Percentiles rank a stretch among this genome's conserved stretches.
Evolutionary conservation across 1,140 invertebrate species (phyloP).

Genomic region (Drosophila pallidifrons): DNA sequence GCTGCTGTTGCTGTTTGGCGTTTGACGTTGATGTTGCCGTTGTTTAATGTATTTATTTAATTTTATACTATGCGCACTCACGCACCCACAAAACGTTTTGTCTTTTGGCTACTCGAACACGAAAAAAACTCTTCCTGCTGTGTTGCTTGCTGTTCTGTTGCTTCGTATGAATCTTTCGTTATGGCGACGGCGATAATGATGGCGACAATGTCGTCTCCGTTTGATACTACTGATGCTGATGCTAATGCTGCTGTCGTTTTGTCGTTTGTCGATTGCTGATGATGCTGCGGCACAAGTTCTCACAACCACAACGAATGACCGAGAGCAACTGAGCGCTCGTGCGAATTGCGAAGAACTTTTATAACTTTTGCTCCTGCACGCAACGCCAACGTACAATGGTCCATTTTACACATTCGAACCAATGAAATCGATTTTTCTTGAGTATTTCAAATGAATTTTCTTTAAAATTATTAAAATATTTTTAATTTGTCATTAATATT

Average conservation of each 20-base stretch:
- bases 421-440: background rate
- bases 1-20: constrained; percentile 29
- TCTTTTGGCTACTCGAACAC: constrained; percentile 50
- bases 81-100: constrained; percentile 66
- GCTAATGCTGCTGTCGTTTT: constrained; percentile 7
- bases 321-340: constrained; percentile 81
- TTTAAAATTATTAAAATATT: background rate
- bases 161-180: constrained; percentile 38
- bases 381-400: constrained; percentile 44
- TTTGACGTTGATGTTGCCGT: constrained; percentile 42
- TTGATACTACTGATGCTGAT: constrained; percentile 16
- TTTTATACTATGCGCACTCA: constrained; percentile 82
- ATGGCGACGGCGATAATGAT: constrained; percentile 51
- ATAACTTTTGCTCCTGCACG: constrained; percentile 63
- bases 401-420: background rate
- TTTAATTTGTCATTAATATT: too few species aligned
- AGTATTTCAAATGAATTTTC: too few species aligned
- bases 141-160: constrained; percentile 50
- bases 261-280: constrained; percentile 41
- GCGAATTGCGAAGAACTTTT: constrained; percentile 76
- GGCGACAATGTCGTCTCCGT: constrained; percentile 55
- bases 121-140: constrained; percentile 70
- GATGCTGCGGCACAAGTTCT: constrained; percentile 60
- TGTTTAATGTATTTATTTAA: constrained; percentile 71
- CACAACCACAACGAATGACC: constrained; percentile 81